Conservation (phyloP, 1,140 invertebrate species). For the Aphelinus atriplicis region DNA sequence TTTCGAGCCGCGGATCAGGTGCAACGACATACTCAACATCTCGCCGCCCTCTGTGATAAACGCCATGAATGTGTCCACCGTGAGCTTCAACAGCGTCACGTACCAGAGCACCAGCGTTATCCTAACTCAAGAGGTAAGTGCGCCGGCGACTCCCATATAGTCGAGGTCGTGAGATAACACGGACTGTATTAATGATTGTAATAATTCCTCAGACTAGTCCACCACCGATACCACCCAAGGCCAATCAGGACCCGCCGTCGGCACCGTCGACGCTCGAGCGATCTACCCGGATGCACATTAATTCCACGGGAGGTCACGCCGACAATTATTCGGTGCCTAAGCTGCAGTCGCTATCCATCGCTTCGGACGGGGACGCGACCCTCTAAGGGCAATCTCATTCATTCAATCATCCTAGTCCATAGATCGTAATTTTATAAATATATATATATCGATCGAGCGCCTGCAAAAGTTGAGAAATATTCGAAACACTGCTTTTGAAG, state of each 20-base stretch:
- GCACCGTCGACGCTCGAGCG: conserved; percentile 60
- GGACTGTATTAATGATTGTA: not conserved
- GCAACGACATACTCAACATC: conserved; percentile 64
- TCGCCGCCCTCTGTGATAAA: conserved; percentile 63
- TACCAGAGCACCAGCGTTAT: conserved; percentile 63
- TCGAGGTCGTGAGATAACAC: not conserved
- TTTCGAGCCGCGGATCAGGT: conserved; percentile 65
- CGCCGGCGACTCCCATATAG: conserved; percentile 38
- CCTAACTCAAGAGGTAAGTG: conserved; percentile 57
- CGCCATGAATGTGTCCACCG: conserved; percentile 56
- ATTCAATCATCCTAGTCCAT: conserved; percentile 54
- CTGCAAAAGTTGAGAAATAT: too few species aligned
- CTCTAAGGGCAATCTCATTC: conserved; percentile 46
- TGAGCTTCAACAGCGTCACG: conserved; percentile 54
- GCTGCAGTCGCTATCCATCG: conserved; percentile 62
- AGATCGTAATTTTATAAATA: conserved; percentile 35
- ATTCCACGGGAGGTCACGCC: conserved; percentile 51
- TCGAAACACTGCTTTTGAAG: too few species aligned
- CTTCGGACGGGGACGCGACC: conserved; percentile 60
- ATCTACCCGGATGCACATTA: conserved; percentile 50
- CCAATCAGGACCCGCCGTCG: conserved; percentile 60
- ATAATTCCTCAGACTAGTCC: conserved; percentile 60
- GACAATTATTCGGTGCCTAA: conserved; percentile 70
- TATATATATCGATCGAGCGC: not conserved
- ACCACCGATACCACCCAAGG: conserved; percentile 70